Percentiles rank a stretch among this genome's conserved stretches.
Evolutionary conservation across 2,113 vertebrate genomes (phyloP).

Genomic region (Bubo scandiacus): DNA sequence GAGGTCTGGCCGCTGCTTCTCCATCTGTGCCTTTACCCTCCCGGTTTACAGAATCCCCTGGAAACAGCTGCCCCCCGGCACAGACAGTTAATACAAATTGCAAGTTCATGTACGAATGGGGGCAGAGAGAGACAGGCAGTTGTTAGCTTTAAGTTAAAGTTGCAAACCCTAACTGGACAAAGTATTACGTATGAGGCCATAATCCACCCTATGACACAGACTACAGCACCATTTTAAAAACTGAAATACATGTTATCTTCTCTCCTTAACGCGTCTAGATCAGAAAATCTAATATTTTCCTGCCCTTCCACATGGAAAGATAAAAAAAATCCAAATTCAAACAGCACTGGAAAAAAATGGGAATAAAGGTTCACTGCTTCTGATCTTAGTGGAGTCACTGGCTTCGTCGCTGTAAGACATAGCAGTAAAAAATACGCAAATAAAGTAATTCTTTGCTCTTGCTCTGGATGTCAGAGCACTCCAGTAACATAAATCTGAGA

Average conservation of each 20-base stretch:
- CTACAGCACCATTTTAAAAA: neutral
- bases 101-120: fast-evolving
- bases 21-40: neutral
- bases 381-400: neutral
- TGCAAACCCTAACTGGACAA: neutral
- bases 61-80: fast-evolving
- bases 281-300: neutral
- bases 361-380: neutral
- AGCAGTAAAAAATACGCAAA: neutral
- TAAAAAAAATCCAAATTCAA: neutral
- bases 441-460: neutral
- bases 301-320: neutral
- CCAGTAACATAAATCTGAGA: neutral
- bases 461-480: neutral
- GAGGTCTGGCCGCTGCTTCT: too few relatives aligned
- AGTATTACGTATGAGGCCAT: neutral
- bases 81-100: neutral
- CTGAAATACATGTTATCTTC: neutral
- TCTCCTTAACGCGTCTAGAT: neutral
- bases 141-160: neutral
- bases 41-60: neutral
- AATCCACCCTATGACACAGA: neutral
- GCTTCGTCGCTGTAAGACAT: neutral
- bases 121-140: neutral
- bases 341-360: neutral